These are phyloP conservation scores for Zoanthus sociatus DNA, from an alignment of 92 coral and sea anemone species.

Conservation along the genomic window DNA sequence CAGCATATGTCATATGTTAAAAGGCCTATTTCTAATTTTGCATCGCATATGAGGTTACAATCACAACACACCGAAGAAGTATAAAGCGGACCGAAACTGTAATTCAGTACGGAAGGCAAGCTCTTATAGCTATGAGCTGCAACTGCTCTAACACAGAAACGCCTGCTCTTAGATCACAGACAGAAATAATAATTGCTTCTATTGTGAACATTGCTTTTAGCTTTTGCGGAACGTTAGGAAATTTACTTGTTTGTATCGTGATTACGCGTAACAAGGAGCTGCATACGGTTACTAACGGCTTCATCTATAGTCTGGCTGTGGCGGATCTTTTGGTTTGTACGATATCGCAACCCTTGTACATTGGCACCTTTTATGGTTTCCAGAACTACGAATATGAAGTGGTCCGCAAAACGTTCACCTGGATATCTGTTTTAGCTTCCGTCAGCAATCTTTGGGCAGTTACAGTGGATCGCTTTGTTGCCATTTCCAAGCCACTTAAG, in stretches of 20 bases:
- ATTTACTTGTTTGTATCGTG: slow-evolving; percentile 75
- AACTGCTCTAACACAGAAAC: slow-evolving; percentile 21
- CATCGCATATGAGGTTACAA: neutral
- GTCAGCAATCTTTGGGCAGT: slow-evolving; percentile 88
- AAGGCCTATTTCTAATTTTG: neutral
- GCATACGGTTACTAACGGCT: slow-evolving; percentile 79
- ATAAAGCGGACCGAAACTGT: too few relatives aligned
- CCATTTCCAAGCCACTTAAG: slow-evolving; percentile 79
- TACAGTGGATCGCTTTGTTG: slow-evolving; percentile 88
- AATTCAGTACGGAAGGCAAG: too few relatives aligned
- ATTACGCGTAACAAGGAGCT: slow-evolving; percentile 69
- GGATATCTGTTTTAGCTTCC: slow-evolving; percentile 89
- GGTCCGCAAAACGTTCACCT: slow-evolving; percentile 78
- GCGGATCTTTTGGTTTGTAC: slow-evolving; percentile 92
- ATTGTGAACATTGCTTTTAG: slow-evolving; percentile 82
- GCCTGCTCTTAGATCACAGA: slow-evolving; percentile 45
- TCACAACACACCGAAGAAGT: neutral
- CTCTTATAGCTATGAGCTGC: slow-evolving; percentile 9
- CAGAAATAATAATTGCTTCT: slow-evolving; percentile 64
- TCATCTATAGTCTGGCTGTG: slow-evolving; percentile 83
- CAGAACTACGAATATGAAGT: slow-evolving; percentile 42
- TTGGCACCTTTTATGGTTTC: slow-evolving; percentile 66
- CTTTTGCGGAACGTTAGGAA: slow-evolving; percentile 82
- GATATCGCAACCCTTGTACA: slow-evolving; percentile 93
- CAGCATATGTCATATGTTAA: slow-evolving; percentile 1